Evolutionary conservation across 53 echinoderm and acorn worm species (phyloP).

Genomic region (Patiria pectinifera): DNA sequence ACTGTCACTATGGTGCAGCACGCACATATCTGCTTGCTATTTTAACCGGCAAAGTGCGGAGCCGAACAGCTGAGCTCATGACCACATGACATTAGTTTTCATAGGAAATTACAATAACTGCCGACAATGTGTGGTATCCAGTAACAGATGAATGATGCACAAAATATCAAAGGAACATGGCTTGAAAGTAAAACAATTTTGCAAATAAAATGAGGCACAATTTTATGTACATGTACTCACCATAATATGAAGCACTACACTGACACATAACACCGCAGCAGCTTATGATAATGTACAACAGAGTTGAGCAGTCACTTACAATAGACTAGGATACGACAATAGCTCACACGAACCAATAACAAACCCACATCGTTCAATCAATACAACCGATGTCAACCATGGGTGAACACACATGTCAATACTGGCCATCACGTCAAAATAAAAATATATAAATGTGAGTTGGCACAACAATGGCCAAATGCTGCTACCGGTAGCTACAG

Average conservation of each 20-base stretch:
- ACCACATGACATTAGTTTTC: too few species aligned
- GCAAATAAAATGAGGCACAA: neutral
- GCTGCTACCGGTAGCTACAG: neutral
- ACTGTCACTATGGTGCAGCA: too few species aligned
- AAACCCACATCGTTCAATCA: neutral
- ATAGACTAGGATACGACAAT: slow-evolving; percentile 35
- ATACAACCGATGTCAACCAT: neutral
- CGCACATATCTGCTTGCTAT: too few species aligned
- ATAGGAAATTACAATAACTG: neutral
- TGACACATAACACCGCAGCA: neutral
- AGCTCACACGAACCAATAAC: slow-evolving; percentile 14
- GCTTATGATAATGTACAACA: slow-evolving; percentile 25
- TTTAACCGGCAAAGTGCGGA: too few species aligned
- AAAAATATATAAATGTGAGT: neutral
- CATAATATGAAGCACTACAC: slow-evolving; percentile 43
- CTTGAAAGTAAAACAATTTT: neutral
- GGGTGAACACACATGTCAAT: neutral
- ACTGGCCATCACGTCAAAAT: neutral
- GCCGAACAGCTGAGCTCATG: too few species aligned
- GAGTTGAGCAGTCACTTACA: neutral
- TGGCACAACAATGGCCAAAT: neutral
- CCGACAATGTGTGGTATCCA: neutral
- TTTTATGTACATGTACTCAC: slow-evolving; percentile 28
- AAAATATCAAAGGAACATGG: neutral
- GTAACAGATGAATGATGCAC: neutral